phyloP scores from a whole-genome alignment of 2,888 invertebrate species.

The Dendrolimus houi region DNA sequence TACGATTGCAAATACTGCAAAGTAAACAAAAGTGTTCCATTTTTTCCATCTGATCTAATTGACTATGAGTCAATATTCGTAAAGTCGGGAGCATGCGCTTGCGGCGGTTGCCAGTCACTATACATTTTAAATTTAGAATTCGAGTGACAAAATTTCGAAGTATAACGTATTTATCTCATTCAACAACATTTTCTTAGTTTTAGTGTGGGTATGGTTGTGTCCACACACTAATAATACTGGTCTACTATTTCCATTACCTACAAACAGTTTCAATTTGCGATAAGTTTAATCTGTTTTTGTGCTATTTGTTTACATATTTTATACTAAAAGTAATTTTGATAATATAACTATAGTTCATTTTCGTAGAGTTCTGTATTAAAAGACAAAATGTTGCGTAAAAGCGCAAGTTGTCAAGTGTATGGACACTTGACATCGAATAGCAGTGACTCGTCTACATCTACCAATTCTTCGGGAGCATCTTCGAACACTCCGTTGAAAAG shows the following conservation, averaged over 20 bases:
- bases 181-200: conserved; percentile 39
- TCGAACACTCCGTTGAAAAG: conserved; percentile 52
- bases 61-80: conserved; percentile 37
- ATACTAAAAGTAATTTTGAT: too few relatives aligned
- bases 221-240: background rate
- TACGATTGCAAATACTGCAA: conserved; percentile 15
- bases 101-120: conserved; percentile 25
- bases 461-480: conserved; percentile 43
- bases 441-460: conserved; percentile 50
- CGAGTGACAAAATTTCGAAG: conserved; percentile 48
- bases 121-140: conserved; percentile 53
- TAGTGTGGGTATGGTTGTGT: conserved; percentile 8
- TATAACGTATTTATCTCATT: conserved; percentile 6
- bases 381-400: conserved; percentile 30
- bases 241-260: too few relatives aligned
- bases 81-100: conserved; percentile 23
- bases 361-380: background rate
- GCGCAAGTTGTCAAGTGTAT: conserved; percentile 46
- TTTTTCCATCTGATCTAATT: conserved; percentile 41
- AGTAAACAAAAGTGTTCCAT: conserved; percentile 19
- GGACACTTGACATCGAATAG: conserved; percentile 37
- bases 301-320: too few relatives aligned
- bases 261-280: too few relatives aligned
- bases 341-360: too few relatives aligned
- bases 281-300: too few relatives aligned